phyloP scores from a whole-genome alignment of 2,888 invertebrate species.

The Liodrosophila aerea region DNA sequence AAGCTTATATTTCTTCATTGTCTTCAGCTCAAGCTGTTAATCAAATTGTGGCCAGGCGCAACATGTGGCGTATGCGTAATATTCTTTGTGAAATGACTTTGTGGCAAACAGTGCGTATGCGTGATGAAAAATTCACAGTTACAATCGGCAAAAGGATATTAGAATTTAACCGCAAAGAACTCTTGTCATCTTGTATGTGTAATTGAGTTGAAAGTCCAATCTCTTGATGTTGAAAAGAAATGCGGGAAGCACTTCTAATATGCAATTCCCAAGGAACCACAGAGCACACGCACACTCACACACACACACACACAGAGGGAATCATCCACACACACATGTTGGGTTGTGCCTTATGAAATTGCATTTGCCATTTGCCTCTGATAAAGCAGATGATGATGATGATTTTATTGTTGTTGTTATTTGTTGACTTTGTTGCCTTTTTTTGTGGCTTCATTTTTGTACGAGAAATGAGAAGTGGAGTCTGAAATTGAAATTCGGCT shows the following conservation, averaged over 20 bases:
- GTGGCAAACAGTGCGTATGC: constrained; percentile 57
- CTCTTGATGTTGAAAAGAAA: constrained; percentile 6
- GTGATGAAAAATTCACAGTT: constrained; percentile 31
- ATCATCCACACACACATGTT: constrained; percentile 26
- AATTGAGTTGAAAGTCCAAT: constrained; percentile 32
- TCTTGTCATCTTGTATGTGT: constrained; percentile 19
- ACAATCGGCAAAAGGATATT: constrained; percentile 36
- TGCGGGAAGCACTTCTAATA: constrained; percentile 15
- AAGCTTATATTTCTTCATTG: no score
- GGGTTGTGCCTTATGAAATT: constrained; percentile 35
- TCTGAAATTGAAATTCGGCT: constrained; percentile 28
- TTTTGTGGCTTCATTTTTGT: neutral
- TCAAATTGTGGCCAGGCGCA: constrained; percentile 47
- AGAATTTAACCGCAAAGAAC: constrained; percentile 28
- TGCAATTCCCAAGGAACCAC: constrained; percentile 19
- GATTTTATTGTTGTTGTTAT: constrained; percentile 29
- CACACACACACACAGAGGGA: neutral
- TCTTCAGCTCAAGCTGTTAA: constrained; percentile 30
- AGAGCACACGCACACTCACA: constrained; percentile 12
- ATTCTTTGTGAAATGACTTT: constrained; percentile 4
- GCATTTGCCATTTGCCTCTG: constrained; percentile 31
- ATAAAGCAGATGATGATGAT: constrained; percentile 21
- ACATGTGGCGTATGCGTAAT: constrained; percentile 5
- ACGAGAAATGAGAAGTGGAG: neutral
- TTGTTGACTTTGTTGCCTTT: constrained; percentile 1